Base-by-base conservation (phyloP, 2,888 invertebrate species). In the Troglohyphantes excavatus region DNA sequence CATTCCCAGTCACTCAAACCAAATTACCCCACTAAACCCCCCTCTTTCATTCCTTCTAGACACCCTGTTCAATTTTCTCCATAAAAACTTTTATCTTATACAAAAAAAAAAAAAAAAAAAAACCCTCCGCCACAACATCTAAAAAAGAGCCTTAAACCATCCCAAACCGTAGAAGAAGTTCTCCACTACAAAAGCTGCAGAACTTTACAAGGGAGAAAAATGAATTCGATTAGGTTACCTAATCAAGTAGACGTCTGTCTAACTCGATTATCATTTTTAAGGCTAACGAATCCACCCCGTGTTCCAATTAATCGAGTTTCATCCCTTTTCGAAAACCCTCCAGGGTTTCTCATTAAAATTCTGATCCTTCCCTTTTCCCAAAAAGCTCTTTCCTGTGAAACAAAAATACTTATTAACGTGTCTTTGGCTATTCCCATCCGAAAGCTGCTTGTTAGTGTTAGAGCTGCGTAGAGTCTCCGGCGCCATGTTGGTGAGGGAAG, bases 201-300 rank as follows among this genome's bases (percentile, higher is more conserved):
- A n/a, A 33, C 33, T 33, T 33, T 53, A 53, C 17, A 11, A 53
- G 27, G 21, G 76, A 39, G 76, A 73, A 83, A 83, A 83, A 83
- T 73, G 73, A 83, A 83, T 73, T 83, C 73, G 83, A 83, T 83
- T 83, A 83, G 73, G 46, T 0, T 17, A 46, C 13, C 83, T 83
- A 83, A 83, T 83, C 73, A 83, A 73, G 83, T 83, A 26, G 61
- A 83, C 73, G 73, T 27, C 27, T 6, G 27, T 63, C 46, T 83
- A 83, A 83, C 73, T 43, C 63, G 73, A 83, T 83, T 83, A 83
- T 23, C 83, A 83, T 73, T 83, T 83, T 83, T 65, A 39, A 73
- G 63, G 27, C 73, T 83, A 83, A 83, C 73, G 83, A 83, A 73
- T 63, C 46, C 59, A 29, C 53, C 53, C 26, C 17, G 17, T 53